A percentile compares a stretch with the other conserved stretches of the same genome.
These are phyloP conservation scores for Oreochromis aureus DNA, from an alignment of 2,113 vertebrate species.

Conservation along the genomic window DNA sequence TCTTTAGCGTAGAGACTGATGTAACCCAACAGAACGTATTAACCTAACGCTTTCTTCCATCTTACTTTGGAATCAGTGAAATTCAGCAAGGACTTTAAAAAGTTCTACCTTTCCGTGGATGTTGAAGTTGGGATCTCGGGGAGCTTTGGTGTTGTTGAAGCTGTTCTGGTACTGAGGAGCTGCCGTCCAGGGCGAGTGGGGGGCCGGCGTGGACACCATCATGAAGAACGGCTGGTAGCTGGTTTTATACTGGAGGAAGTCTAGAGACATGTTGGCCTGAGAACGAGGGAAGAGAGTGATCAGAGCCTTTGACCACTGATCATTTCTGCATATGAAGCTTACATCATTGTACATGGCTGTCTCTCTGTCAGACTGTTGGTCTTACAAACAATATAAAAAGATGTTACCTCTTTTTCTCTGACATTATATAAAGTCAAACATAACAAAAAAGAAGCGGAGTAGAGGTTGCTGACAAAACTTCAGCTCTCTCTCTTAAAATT, in stretches of 20 bases:
- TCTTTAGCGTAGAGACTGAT: not conserved
- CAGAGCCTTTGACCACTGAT: not conserved
- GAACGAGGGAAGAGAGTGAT: not conserved
- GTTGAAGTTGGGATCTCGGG: conserved; percentile 91
- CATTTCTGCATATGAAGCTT: not conserved
- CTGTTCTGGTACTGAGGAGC: conserved; percentile 89
- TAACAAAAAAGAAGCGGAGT: accelerated
- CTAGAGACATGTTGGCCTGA: conserved; percentile 91
- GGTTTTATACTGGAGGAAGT: conserved; percentile 89
- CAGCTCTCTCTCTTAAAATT: not conserved
- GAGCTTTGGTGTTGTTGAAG: conserved; percentile 83
- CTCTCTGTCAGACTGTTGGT: not conserved
- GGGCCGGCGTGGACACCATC: conserved; percentile 96
- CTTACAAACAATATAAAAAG: not conserved
- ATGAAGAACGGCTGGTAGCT: conserved; percentile 93
- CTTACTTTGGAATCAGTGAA: not conserved
- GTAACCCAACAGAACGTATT: not conserved
- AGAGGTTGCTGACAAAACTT: not conserved
- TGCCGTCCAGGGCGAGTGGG: conserved; percentile 91
- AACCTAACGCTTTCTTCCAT: not conserved
- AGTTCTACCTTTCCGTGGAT: conserved; percentile 82
- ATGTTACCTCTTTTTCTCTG: not conserved
- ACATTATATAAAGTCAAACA: not conserved
- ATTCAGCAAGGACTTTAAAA: not conserved
- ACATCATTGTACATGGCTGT: too few species aligned